Conservation (phyloP, 2,888 invertebrate genomes). For the Idaea dimidiata region DNA sequence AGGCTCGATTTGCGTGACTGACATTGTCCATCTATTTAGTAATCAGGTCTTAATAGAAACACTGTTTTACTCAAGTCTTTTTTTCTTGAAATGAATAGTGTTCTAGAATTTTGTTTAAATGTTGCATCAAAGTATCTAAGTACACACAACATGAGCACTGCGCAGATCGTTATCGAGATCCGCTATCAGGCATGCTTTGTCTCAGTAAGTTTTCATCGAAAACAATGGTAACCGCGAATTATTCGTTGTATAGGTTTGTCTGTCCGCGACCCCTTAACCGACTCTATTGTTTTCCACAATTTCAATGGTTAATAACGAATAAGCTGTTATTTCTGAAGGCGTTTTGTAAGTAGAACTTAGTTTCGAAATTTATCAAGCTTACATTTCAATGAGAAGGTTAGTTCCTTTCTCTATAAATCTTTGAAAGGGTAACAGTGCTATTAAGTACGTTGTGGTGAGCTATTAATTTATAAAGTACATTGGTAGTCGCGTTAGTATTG, state of each 20-base stretch:
- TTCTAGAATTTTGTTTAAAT: constrained; percentile 15
- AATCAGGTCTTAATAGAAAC: constrained; percentile 44
- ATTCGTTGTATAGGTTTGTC: constrained; percentile 51
- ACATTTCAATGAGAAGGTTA: constrained; percentile 7
- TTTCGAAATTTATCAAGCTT: constrained; percentile 54
- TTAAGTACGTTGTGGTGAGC: not conserved
- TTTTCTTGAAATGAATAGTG: not conserved
- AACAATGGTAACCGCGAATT: constrained; percentile 61
- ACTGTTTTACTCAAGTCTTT: constrained; percentile 17
- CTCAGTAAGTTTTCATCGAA: constrained; percentile 33
- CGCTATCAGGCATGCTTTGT: constrained; percentile 15
- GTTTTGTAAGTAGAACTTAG: constrained; percentile 68
- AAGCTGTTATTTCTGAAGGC: constrained; percentile 49
- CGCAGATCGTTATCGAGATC: constrained; percentile 23
- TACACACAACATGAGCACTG: too few species aligned
- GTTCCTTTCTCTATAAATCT: not conserved
- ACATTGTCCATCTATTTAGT: constrained; percentile 50
- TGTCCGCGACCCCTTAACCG: constrained; percentile 61
- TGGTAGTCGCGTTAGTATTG: not conserved
- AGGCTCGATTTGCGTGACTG: constrained; percentile 45
- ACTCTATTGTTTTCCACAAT: constrained; percentile 63
- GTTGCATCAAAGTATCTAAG: constrained; percentile 16
- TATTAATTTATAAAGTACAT: not conserved
- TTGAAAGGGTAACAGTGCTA: not conserved
- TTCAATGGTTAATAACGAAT: constrained; percentile 68